Evolutionary conservation across 2,888 invertebrate genomes (phyloP), one percentile per base, ranked within the genome.

Genomic region (Spilosoma lubricipeda): DNA sequence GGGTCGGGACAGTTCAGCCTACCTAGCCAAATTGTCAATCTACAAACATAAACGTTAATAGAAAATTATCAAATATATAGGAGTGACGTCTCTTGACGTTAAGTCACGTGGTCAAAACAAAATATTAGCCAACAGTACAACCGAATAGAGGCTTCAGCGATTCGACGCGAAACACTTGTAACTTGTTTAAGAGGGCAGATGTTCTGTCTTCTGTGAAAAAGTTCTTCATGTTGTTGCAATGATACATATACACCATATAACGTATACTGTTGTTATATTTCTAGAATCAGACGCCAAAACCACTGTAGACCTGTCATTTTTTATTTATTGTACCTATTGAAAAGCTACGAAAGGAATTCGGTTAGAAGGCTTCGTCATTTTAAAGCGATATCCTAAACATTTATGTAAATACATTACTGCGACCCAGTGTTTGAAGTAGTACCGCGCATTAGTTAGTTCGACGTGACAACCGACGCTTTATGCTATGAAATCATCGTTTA

Each of bases 401-500:
- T 13, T 59, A 59, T 27, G 59, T 59, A 59, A 59, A 59, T 59
- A 27, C 27, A 27, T n/a, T n/a, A n/a, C 3, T 13, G 56, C 56
- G 23, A 23, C 0, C 27, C 27, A 59, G 15, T 15, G 5, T 15
- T 63, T 63, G 5, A 30, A 18, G 7, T 30, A 18, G 30, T 63
- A 30, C 4, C 15, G 8, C 27, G 5, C n/a, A 42, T 45, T 45
- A 27, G 27, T 67, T 52, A 52, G 33, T 63, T 11, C 30, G 52
- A n/a, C n/a, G 36, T 66, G 11, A 39, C 18, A 39, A 67, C 30
- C 20, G 72, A n/a, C 30, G 45, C 18, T 64, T 33, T 45, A 48
- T 48, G 63, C 68, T 63, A 73, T 68, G 63, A 73, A 64, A 27
- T 73, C 72, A 73, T 67, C 65, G 33, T 36, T 63, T 36, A 52